Evolutionary conservation across 2,888 invertebrate species (phyloP), one percentile per base, ranked within the genome.

Genomic region (Drosophila neoperkinsi): DNA sequence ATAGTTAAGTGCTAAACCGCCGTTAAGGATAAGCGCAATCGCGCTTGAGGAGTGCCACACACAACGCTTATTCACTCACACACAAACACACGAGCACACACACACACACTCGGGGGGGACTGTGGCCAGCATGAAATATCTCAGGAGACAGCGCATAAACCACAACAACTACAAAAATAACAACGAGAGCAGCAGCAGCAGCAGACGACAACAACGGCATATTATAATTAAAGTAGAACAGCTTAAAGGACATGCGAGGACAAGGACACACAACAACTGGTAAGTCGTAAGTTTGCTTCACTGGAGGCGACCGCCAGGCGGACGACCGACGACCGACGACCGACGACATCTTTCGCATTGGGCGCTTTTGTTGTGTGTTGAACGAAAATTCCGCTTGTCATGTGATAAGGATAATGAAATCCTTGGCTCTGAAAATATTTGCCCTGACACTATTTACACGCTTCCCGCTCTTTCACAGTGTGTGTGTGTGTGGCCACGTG

Each of bases 341-440:
- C 53, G 36, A 56, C 70, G 82, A 89, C 84, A 71, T 90, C 88
- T 91, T 90, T 73, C 64, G 77, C 76, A 64, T 71, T 81, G 77
- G 76, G 66, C 74, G 73, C 74, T 81, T 82, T 77, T 79, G 77
- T 67, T 73, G 70, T 76, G 55, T 58, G 71, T 63, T 57, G 59
- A 61, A 53, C 41, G 55, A 79, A 77, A 90, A 90, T 86, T 74
- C 86, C 86, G 80, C 80, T 65, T 79, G 77, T 77, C 76, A 77
- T 78, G 82, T 90, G 91, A 91, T 92, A 92, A 91, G 87, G 91
- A 91, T 92, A 92, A 92, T 92, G 91, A 91, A 92, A 91, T 92
- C 91, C 92, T 92, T 92, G 85, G 80, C 87, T 81, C 78, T 85
- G 85, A 88, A 91, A 85, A 85, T 92, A 91, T 91, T 91, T 89